phyloP scores from a whole-genome alignment of 2,113 vertebrate genomes.

The Bagarius yarrelli region DNA sequence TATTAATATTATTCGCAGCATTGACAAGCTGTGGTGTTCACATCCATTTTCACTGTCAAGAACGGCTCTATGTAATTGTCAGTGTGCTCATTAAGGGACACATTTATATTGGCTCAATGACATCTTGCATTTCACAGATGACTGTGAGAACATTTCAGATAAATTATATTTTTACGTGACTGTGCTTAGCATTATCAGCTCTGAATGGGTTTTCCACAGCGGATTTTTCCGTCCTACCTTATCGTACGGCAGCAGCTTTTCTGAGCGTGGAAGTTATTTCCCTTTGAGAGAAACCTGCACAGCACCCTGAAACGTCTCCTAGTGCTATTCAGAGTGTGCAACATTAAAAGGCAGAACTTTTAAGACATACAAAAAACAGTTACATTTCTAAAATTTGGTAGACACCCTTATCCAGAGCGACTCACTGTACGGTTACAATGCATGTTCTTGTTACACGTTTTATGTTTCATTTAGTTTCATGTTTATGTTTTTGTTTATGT shows the following conservation, averaged over 20 bases:
- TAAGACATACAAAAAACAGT: background rate
- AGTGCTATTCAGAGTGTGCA: constrained; percentile 15
- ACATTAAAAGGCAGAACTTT: background rate
- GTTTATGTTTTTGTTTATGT: no score
- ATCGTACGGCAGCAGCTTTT: constrained; percentile 70
- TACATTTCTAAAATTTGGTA: no score
- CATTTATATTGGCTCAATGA: constrained; percentile 68
- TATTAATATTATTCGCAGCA: constrained; percentile 74
- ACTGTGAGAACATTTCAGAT: constrained; percentile 67
- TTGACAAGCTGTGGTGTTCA: constrained; percentile 66
- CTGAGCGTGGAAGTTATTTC: constrained; percentile 59
- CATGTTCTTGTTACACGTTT: no score
- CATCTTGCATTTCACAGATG: constrained; percentile 72
- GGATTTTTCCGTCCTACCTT: constrained; percentile 64
- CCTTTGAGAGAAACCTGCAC: constrained; percentile 44
- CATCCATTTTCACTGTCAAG: constrained; percentile 67
- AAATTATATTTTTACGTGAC: constrained; percentile 67
- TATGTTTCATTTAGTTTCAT: no score
- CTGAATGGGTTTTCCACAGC: constrained; percentile 69
- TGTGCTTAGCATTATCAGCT: constrained; percentile 70
- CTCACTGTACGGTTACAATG: no score
- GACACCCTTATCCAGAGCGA: no score
- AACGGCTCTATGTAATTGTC: constrained; percentile 64
- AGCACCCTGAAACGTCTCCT: constrained; percentile 27
- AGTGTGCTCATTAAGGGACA: constrained; percentile 67